Base-by-base conservation (phyloP, 1,140 invertebrate species). In the Coptotermes formosanus region DNA sequence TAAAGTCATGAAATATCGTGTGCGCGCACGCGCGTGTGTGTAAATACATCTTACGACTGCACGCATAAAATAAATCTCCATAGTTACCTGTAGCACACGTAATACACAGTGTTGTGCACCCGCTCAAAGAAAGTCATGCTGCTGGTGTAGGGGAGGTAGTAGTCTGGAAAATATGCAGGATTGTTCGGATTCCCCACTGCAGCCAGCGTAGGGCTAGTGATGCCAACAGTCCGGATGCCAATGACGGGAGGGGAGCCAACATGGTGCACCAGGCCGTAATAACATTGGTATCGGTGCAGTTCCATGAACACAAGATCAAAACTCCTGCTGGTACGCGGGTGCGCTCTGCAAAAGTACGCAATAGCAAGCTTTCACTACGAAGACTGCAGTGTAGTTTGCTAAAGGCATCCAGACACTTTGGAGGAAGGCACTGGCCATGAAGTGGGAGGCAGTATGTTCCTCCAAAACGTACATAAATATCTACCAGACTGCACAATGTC, bases 41-140 rank as follows among this genome's bases (percentile, higher is more conserved):
- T n/a, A n/a, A n/a, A n/a, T n/a, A n/a, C n/a, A n/a, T n/a, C n/a
- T n/a, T n/a, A n/a, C n/a, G 12, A 19, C 19, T 19, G 7, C 59
- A 64, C 23, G 59, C 59, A 6, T 48, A 48, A 64, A 16, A 64
- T 7, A 7, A 64, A 19, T 19, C 16, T 64, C 3, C 19, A 19
- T 6, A 64, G 23, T n/a, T 87, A 86, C 38, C 38, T 83, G 44
- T 82, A 52, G 19, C 86, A 82, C 19, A 84, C 23, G 2, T 87
- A 38, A 44, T 38, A 38, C 21, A 44, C 85, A 12, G 59, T 48
- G 86, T 88, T 88, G 38, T 82, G n/a, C 2, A 88, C 8, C 25
- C 87, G 38, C 69, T 87, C 38, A 0, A 84, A 85, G 32, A 87
- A 87, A 30, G 25, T 84, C 83, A 86, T 87, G 4, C 69, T 7